These are phyloP conservation scores for Callorhinus ursinus DNA, from an alignment of 2,113 vertebrate species.

Conservation along the genomic window DNA sequence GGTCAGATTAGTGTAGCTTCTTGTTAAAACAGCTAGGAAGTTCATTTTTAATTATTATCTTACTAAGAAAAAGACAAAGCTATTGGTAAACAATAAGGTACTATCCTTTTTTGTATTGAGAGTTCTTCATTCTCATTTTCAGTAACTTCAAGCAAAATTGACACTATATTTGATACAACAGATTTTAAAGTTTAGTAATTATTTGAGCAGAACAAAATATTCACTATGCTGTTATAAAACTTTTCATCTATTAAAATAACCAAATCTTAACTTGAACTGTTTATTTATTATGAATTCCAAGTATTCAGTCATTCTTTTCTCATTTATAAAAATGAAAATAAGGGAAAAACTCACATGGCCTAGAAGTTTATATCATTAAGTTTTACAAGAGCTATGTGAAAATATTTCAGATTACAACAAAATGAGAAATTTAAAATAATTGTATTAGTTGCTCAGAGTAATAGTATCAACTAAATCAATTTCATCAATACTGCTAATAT, in stretches of 20 bases:
- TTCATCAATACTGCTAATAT: constrained; percentile 11
- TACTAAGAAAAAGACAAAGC: background rate
- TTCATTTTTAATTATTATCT: background rate
- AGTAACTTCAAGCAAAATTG: background rate
- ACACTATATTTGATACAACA: background rate
- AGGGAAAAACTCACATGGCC: background rate
- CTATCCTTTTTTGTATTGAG: background rate
- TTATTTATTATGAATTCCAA: constrained; percentile 15
- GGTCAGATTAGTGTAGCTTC: background rate
- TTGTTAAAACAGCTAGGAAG: background rate
- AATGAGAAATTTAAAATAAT: constrained; percentile 47
- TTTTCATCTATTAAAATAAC: constrained; percentile 11
- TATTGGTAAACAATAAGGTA: background rate
- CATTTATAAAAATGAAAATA: constrained; percentile 51
- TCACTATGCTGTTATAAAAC: background rate
- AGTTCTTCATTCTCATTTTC: background rate
- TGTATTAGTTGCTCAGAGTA: background rate
- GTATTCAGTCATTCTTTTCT: constrained; percentile 10
- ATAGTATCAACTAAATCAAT: background rate
- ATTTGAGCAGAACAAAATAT: constrained; percentile 20
- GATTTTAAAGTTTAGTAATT: constrained; percentile 5
- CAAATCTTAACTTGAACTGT: background rate
- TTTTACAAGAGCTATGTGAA: background rate
- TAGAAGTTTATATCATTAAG: background rate
- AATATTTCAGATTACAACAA: constrained; percentile 35